Base-by-base conservation (phyloP, 2,113 vertebrate species). In the Hydropotes inermis region DNA sequence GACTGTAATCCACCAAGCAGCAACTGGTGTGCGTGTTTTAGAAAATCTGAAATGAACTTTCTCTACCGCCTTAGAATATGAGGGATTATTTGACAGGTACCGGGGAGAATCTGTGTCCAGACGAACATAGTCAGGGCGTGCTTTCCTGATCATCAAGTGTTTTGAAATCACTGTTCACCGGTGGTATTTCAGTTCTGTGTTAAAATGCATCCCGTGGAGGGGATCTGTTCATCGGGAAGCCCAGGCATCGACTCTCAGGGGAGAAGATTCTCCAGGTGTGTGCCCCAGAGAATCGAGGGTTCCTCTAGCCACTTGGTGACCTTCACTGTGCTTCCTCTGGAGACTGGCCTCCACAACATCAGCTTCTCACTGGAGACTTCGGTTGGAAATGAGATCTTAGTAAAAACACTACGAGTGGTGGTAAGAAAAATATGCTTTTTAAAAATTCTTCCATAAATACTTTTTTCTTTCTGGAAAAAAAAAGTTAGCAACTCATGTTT, bases 361-460 rank as follows among this genome's bases (percentile, higher is more conserved):
- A 99, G 97, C 97, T 99, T 99, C 54, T 99, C 99, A 0, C 86
- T 99, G 87, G 95, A 76, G 76, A 98, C 98, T 11, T 16, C 2
- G 0, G 0, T 52, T 0, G 95, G 97, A 39, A 96, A 4, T 8
- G 99, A 99, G 96, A 98, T 74, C 58, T 55, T 99, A 10, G 95
- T 99, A 47, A 99, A 99, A 99, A 99, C 97, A 11, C 98, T 99
- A 7, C 98, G 98, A n/a, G 99, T 99, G 1, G 98, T 99, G 99
- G 99, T 99, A 99, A 99, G 99, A 89, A 97, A 96, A 43, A 8
- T 10, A 8, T 12, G 5, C 36, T 95, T 90, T 89, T 70, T 27
- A 13, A 27, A 47, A 33, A 5, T 9, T 11, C 17, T 84, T 58
- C 1, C 7, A 91, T 52, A 28, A 97, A 55, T 21, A 47, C 0